Conservation (phyloP, 2,113 vertebrate genomes). For the Orthonyx spaldingii region DNA sequence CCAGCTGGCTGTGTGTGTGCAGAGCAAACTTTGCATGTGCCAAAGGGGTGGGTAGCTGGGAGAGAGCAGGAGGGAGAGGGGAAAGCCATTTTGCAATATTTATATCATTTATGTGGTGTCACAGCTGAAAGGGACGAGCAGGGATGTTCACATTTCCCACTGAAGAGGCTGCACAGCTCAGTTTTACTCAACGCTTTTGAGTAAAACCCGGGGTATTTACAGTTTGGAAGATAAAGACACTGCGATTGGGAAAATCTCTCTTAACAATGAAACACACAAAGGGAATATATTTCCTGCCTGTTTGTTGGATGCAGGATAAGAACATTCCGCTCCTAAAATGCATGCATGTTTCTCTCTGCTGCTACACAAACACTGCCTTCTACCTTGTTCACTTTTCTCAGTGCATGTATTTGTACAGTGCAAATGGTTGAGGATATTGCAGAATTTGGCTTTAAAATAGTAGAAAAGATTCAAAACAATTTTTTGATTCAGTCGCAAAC, state of each 20-base stretch:
- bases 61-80: background rate
- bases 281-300: background rate
- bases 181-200: background rate
- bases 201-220: background rate
- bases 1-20: accelerated
- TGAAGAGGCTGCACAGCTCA: background rate
- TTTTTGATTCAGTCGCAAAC: background rate
- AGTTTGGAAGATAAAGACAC: background rate
- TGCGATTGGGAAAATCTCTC: background rate
- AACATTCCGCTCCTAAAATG: background rate
- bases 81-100: background rate
- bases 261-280: background rate
- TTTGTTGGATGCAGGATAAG: background rate
- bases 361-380: background rate
- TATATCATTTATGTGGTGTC: background rate
- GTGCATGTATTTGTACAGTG: background rate
- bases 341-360: background rate
- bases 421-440: background rate
- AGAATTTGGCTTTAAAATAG: background rate
- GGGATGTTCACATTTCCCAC: background rate
- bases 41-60: background rate
- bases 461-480: background rate
- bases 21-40: background rate
- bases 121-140: background rate
- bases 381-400: background rate